Conservation (phyloP, 2,113 vertebrate genomes). For the Hipposideros armiger region DNA sequence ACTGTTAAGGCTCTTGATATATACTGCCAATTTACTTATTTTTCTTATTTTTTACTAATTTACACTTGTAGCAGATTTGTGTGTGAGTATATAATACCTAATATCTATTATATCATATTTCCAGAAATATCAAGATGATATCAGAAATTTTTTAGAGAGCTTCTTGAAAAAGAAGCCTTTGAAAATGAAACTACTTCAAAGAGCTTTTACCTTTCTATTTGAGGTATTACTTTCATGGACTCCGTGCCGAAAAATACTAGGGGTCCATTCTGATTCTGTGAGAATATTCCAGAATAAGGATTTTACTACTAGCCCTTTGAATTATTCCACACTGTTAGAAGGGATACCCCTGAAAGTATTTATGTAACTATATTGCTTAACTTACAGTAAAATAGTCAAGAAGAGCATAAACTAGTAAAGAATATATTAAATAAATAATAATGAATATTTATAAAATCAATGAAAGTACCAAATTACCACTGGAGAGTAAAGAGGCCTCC, state of each 20-base stretch:
- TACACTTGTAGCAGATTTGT: neutral
- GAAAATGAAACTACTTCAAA: slow-evolving; percentile 24
- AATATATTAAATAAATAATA: neutral
- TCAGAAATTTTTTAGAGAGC: neutral
- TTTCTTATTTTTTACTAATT: neutral
- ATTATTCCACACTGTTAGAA: slow-evolving; percentile 1
- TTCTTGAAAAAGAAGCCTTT: neutral
- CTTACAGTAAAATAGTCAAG: neutral
- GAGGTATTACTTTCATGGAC: neutral
- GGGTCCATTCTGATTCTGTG: neutral
- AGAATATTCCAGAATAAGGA: slow-evolving; percentile 1
- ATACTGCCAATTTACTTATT: neutral
- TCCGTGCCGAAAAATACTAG: neutral
- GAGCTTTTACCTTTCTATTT: slow-evolving; percentile 30
- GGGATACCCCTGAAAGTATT: neutral
- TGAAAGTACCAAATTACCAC: neutral
- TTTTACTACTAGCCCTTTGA: neutral
- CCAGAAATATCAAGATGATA: neutral
- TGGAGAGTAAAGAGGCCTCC: neutral
- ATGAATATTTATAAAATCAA: neutral
- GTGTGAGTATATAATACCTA: neutral
- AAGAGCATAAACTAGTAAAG: neutral
- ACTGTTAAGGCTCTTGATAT: neutral
- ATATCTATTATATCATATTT: neutral
- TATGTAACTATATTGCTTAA: neutral